phyloP scores from a whole-genome alignment of 2,113 vertebrate genomes.

The Empidonax traillii region DNA sequence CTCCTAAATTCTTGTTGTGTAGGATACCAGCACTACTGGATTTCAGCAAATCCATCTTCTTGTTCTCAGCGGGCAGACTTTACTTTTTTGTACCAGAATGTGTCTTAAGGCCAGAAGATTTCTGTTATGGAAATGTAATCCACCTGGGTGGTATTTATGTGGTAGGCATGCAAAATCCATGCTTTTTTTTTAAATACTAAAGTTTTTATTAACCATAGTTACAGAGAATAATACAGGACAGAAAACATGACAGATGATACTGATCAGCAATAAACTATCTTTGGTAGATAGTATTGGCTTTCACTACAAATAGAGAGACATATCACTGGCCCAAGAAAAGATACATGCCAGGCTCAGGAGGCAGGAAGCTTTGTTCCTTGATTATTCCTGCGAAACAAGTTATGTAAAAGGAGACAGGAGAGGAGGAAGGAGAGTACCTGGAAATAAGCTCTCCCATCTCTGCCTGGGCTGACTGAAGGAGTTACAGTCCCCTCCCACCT shows the following conservation, averaged over 20 bases:
- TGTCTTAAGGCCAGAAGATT: not conserved
- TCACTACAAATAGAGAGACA: not conserved
- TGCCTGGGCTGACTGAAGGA: not conserved
- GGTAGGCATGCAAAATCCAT: not conserved
- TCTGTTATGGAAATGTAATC: not conserved
- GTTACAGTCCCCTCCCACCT: fast-evolving
- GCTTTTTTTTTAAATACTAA: not conserved
- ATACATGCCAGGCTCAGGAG: not conserved
- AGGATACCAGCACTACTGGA: not conserved
- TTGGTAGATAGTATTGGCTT: not conserved
- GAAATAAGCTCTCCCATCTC: not conserved
- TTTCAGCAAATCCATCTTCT: not conserved
- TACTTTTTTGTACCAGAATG: not conserved
- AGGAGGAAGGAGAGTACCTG: not conserved
- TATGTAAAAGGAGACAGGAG: not conserved
- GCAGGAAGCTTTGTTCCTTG: not conserved
- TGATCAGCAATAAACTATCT: not conserved
- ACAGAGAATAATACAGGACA: not conserved
- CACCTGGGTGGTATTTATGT: not conserved
- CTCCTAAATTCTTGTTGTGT: not conserved
- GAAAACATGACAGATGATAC: not conserved
- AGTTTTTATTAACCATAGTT: not conserved
- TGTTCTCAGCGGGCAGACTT: not conserved
- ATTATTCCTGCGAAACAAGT: not conserved
- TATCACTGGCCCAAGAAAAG: not conserved